Evolutionary conservation across 2,888 invertebrate genomes (phyloP).

Genomic region (Drosophila eohydei): DNA sequence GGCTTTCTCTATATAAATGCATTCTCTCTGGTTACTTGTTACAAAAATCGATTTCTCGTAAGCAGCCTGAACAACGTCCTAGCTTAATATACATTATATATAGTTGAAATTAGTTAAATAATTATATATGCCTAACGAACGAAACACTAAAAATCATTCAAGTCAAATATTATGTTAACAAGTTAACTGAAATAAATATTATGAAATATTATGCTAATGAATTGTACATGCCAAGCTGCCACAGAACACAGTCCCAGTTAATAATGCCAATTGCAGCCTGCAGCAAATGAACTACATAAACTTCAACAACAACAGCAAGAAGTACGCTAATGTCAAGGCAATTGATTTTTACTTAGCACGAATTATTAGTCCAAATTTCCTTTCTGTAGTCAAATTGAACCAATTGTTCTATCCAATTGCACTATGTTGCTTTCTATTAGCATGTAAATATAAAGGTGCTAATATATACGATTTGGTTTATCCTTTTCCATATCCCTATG

Average conservation of each 20-base stretch:
- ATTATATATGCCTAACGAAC: constrained; percentile 43
- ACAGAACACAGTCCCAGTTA: constrained; percentile 54
- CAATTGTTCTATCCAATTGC: constrained; percentile 7
- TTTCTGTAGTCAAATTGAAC: constrained; percentile 15
- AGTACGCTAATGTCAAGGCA: constrained; percentile 41
- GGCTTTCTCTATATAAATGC: constrained; percentile 28
- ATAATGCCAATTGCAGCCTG: constrained; percentile 47
- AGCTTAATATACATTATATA: constrained; percentile 31
- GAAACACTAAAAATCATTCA: constrained; percentile 64
- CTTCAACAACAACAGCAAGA: constrained; percentile 41
- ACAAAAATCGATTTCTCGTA: constrained; percentile 18
- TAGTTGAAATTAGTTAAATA: constrained; percentile 41
- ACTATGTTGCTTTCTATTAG: constrained; percentile 10
- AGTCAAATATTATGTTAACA: constrained; percentile 55
- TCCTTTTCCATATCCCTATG: background rate
- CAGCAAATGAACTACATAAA: constrained; percentile 44
- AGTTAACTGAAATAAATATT: constrained; percentile 24
- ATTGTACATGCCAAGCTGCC: constrained; percentile 55
- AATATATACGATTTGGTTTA: background rate
- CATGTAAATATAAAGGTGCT: constrained; percentile 9
- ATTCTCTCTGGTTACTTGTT: constrained; percentile 30
- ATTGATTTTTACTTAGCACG: constrained; percentile 13
- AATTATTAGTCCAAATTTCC: background rate
- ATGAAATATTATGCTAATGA: constrained; percentile 34
- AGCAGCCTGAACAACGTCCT: constrained; percentile 36